Evolutionary conservation across 1,140 invertebrate genomes (phyloP).

Genomic region (Tetramorium parvispinum): DNA sequence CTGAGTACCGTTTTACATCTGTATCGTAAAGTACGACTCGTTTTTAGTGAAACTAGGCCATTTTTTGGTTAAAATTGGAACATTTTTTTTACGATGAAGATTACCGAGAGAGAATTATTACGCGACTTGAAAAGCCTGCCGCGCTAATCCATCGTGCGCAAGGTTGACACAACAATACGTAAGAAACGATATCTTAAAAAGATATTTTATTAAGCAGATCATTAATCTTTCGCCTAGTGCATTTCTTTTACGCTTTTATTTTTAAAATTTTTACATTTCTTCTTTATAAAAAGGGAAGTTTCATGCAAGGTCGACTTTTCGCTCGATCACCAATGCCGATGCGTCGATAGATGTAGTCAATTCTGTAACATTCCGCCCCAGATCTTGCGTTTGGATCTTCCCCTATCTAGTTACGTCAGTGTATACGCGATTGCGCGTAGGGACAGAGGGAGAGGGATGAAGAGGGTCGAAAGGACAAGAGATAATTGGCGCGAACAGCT

Average conservation of each 20-base stretch:
- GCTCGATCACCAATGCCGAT: not conserved
- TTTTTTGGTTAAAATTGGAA: too few relatives aligned
- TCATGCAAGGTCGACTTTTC: not conserved
- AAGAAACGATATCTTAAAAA: not conserved
- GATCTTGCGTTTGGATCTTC: not conserved
- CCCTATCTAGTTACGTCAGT: conserved; percentile 40
- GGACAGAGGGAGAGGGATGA: not conserved
- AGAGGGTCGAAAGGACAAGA: conserved; percentile 18
- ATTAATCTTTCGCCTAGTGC: not conserved
- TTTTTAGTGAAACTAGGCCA: not conserved
- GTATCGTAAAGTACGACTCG: not conserved
- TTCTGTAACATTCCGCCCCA: not conserved
- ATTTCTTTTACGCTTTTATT: not conserved
- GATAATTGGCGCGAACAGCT: conserved; percentile 80
- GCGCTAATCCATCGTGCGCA: not conserved
- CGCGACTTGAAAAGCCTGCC: not conserved
- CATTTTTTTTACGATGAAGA: not conserved
- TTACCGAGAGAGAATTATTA: not conserved
- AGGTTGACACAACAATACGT: not conserved
- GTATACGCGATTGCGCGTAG: not conserved
- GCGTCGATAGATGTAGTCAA: not conserved
- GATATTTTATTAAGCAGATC: not conserved
- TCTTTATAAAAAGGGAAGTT: not conserved
- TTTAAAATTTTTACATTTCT: not conserved
- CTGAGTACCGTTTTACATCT: not conserved